Base-by-base conservation (phyloP, 2,113 vertebrate genomes). In the Plestiodon gilberti region DNA sequence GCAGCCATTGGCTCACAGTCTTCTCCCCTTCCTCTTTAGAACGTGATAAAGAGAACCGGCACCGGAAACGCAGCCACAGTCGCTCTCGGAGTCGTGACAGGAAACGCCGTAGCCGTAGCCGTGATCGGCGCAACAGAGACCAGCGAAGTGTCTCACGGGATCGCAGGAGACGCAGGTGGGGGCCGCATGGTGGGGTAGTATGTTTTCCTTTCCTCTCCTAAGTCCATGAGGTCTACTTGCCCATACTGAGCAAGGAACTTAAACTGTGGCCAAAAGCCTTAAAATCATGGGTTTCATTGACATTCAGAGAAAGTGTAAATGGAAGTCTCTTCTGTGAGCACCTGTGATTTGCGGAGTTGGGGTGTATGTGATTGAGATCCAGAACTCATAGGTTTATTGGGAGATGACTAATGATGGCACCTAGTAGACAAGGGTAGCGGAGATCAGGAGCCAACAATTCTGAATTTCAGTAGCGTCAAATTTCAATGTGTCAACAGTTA, bases 41-140 rank as follows among this genome's bases (percentile, higher is more conserved):
- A 86, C 94, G 98, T 28, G 98, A 98, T 94, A 99, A 99, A 90
- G 98, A 98, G 94, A 98, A 98, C 90, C 97, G 97, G 25, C 98
- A 98, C 82, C 97, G 97, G 83, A 97, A 98, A 73, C 97, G 97
- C 62, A 98, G 97, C 88, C 97, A 97, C 35, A 98, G 98, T 85
- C 97, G 98, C 78, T 98, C 97, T 64, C 96, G 97, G 7, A 98
- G 98, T 96, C 96, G 97, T 59, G 98, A 98, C 64, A 96, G 97
- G 87, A 98, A 98, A 87, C 96, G 96, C 11, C 96, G 98, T 30
- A 97, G 95, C 78, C 97, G 98, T 90, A 98, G 97, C 93, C 97
- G 98, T 52, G 98, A 98, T n/a, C 96, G 97, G 65, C 96, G 97
- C 89, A 98, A 96, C 89, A 95, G 98, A 73, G 95, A 96, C 69